Conservation (phyloP, 1,140 invertebrate species). For the Leptestheria dahalacensis region DNA sequence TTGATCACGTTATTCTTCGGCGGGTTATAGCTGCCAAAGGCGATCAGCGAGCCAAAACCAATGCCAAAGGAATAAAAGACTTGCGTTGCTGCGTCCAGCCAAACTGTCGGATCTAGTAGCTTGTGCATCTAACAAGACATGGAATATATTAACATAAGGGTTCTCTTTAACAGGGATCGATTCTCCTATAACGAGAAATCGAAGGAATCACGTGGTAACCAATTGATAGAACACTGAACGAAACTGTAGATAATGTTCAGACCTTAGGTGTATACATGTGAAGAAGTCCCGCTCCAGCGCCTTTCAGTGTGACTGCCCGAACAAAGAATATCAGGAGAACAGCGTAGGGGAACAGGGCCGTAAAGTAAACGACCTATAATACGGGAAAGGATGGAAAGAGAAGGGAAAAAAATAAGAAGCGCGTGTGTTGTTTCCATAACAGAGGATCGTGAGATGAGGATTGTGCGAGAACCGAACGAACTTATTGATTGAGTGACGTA, state of each 20-base stretch:
- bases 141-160: slow-evolving; percentile 8
- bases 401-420: too few species aligned
- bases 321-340: slow-evolving; percentile 91
- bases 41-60: slow-evolving; percentile 80
- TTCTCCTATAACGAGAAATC: too few species aligned
- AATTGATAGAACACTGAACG: too few species aligned
- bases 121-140: slow-evolving; percentile 47
- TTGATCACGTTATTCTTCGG: slow-evolving; percentile 78
- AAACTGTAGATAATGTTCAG: too few species aligned
- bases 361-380: slow-evolving; percentile 82
- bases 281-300: slow-evolving; percentile 67
- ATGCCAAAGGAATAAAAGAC: slow-evolving; percentile 90
- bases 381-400: slow-evolving; percentile 17
- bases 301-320: slow-evolving; percentile 73
- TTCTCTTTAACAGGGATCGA: too few species aligned
- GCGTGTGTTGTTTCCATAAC: too few species aligned
- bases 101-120: slow-evolving; percentile 61
- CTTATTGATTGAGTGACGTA: too few species aligned
- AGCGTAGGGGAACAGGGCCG: slow-evolving; percentile 86
- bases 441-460: too few species aligned
- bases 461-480: too few species aligned
- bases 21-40: slow-evolving; percentile 79
- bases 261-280: slow-evolving; percentile 88
- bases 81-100: slow-evolving; percentile 88
- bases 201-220: too few species aligned